Percentiles rank a stretch among this genome's conserved stretches.
These are phyloP conservation scores for Amblyteles armatorius DNA, from an alignment of 2,888 invertebrate genomes.

Conservation along the genomic window DNA sequence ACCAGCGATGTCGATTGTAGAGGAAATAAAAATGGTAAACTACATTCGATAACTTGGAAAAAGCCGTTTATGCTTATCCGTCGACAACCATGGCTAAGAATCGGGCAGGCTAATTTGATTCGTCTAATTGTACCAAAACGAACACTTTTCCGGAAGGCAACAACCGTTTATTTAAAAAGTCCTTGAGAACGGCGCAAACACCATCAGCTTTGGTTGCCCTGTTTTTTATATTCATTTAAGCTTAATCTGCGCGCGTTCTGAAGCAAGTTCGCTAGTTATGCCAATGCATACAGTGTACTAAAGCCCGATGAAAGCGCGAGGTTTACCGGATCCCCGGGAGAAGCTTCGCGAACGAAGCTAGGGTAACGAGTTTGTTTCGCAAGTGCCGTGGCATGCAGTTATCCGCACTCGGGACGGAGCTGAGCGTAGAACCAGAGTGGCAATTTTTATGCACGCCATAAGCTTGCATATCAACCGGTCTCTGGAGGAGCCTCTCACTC, in stretches of 20 bases:
- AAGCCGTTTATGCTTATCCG: background rate
- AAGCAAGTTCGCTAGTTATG: conserved; percentile 31
- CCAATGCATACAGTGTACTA: conserved; percentile 36
- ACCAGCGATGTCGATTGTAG: background rate
- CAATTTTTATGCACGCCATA: conserved; percentile 59
- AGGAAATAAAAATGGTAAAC: background rate
- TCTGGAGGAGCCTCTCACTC: conserved; percentile 23
- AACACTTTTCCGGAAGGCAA: background rate
- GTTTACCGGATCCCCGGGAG: conserved; percentile 47
- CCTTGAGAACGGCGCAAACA: background rate
- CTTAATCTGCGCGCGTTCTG: conserved; percentile 3
- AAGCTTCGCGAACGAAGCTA: conserved; percentile 31
- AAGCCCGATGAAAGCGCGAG: conserved; percentile 43
- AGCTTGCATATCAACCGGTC: conserved; percentile 52
- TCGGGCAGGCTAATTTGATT: background rate
- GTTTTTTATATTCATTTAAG: conserved; percentile 9
- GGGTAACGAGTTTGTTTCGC: conserved; percentile 55
- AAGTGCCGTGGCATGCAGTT: conserved; percentile 16
- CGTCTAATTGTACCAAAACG: background rate
- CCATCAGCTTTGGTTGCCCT: background rate
- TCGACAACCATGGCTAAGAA: background rate
- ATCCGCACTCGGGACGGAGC: conserved; percentile 40
- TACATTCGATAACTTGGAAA: background rate
- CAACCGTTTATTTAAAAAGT: background rate
- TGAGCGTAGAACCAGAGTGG: conserved; percentile 44